Conservation (phyloP, 2,113 vertebrate genomes). For the Gracilinanus agilis region DNA sequence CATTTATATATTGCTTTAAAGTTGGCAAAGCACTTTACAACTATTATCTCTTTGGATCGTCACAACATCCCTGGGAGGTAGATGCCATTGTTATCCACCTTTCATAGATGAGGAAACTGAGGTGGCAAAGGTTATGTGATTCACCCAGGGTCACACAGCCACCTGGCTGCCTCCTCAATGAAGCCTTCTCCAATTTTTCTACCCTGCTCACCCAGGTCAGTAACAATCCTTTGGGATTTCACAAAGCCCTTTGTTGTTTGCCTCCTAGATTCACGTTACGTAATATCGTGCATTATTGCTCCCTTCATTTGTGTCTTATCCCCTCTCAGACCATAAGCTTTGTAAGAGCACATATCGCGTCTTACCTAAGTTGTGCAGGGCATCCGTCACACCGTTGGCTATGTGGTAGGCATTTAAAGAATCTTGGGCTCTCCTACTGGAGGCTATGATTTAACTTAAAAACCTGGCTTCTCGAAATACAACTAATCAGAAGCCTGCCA, state of each 20-base stretch:
- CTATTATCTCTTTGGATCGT: neutral
- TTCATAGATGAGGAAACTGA: neutral
- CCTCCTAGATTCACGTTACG: neutral
- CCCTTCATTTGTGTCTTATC: neutral
- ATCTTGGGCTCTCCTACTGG: slow-evolving; percentile 16
- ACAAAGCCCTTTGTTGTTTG: neutral
- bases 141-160: neutral
- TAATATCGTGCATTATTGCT: neutral
- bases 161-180: neutral
- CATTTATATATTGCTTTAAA: neutral
- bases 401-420: neutral
- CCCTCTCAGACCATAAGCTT: neutral
- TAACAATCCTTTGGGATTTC: neutral
- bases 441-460: slow-evolving; percentile 48
- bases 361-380: neutral
- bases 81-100: neutral
- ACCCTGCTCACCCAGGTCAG: neutral
- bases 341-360: neutral
- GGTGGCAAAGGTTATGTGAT: neutral
- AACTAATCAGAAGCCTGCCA: slow-evolving; percentile 63
- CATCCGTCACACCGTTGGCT: fast-evolving
- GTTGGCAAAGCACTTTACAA: neutral
- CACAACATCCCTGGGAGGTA: neutral
- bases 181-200: neutral
- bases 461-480: slow-evolving; percentile 53